phyloP scores from a whole-genome alignment of 2,113 vertebrate genomes.

The Aramus guarauna region DNA sequence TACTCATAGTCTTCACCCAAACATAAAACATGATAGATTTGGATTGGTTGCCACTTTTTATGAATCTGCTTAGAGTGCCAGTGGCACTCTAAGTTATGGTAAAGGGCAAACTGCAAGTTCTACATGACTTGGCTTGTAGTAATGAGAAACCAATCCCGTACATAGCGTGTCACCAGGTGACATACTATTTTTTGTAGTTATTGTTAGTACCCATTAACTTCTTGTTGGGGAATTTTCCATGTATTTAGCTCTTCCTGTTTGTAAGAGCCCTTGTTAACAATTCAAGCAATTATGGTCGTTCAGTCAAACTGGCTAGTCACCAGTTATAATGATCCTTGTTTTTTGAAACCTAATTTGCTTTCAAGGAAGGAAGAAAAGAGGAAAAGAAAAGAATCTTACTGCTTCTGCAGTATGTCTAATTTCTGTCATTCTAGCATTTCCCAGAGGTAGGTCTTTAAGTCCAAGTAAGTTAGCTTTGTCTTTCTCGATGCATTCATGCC shows the following conservation, averaged over 20 bases:
- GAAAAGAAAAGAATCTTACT: not conserved
- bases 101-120: constrained; percentile 53
- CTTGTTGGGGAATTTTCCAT: not conserved
- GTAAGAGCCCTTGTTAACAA: not conserved
- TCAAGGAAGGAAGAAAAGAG: not conserved
- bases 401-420: not conserved
- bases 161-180: not conserved
- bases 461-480: not conserved
- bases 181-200: not conserved
- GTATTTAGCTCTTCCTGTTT: not conserved
- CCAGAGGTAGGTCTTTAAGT: not conserved
- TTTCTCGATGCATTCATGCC: not conserved
- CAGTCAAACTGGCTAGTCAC: not conserved
- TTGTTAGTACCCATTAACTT: not conserved
- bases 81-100: constrained; percentile 49
- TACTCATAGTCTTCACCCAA: constrained; percentile 40
- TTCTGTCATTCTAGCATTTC: not conserved
- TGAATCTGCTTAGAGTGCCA: constrained; percentile 31
- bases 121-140: constrained; percentile 35
- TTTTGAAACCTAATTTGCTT: not conserved
- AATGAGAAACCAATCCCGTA: constrained; percentile 48
- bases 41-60: constrained; percentile 50
- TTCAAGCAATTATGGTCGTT: not conserved
- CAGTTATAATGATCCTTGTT: not conserved
- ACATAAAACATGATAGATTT: constrained; percentile 57